These are phyloP conservation scores for Calameuta filiformis DNA, from an alignment of 2,888 invertebrate species.

Conservation along the genomic window DNA sequence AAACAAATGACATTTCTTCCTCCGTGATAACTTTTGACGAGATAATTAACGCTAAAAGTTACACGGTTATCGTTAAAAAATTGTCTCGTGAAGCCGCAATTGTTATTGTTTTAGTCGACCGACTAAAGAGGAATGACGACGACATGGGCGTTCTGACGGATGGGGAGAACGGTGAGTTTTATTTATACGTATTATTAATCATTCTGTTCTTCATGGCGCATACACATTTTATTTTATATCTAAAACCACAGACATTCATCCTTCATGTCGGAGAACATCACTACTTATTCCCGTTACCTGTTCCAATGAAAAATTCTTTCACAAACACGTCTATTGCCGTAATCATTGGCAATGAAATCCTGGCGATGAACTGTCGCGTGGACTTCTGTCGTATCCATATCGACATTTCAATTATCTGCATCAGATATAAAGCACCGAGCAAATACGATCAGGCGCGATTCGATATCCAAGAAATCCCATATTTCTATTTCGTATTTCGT, in stretches of 20 bases:
- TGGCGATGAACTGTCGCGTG: neutral
- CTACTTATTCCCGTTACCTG: neutral
- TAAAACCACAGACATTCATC: neutral
- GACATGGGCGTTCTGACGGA: slow-evolving; percentile 56
- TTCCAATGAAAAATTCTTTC: neutral
- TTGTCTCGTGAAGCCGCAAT: neutral
- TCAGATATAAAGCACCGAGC: neutral
- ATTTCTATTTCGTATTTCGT: no score
- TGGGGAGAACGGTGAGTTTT: slow-evolving; percentile 62
- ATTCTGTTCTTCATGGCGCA: neutral
- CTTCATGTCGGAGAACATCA: neutral
- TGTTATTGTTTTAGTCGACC: slow-evolving; percentile 57
- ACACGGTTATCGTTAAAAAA: neutral
- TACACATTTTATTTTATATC: neutral
- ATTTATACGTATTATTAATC: neutral
- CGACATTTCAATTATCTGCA: neutral
- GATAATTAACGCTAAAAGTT: neutral
- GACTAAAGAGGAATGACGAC: slow-evolving; percentile 60
- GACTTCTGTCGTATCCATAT: neutral
- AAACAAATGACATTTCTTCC: neutral
- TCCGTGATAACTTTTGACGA: neutral
- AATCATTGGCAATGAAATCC: neutral
- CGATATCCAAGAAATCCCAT: neutral
- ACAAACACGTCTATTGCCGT: neutral
- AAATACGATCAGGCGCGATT: neutral